A percentile compares a stretch with the other conserved stretches of the same genome.
Conservation (phyloP, 2,113 vertebrate genomes). For the Pituophis catenifer region DNA sequence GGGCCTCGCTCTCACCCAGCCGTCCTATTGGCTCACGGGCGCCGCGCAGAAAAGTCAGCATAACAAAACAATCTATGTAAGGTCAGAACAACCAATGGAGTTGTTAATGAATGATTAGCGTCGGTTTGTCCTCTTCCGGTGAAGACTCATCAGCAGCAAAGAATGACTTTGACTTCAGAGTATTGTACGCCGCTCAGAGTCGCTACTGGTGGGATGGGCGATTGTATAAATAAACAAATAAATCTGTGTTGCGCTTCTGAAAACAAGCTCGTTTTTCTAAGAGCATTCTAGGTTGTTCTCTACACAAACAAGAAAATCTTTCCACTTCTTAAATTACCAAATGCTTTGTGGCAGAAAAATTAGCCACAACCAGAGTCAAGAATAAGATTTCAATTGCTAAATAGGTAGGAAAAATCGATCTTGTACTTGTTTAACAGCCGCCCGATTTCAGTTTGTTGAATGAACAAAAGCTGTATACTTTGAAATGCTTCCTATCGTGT, state of each 20-base stretch:
- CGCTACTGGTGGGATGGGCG: not conserved
- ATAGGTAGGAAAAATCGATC: not conserved
- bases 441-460: not conserved
- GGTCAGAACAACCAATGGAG: not conserved
- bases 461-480: not conserved
- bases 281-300: not conserved
- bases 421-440: not conserved
- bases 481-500: not conserved
- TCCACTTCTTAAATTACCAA: not conserved
- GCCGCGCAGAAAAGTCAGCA: not conserved
- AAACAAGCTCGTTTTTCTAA: not conserved
- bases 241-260: not conserved
- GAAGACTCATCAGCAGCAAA: not conserved
- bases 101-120: not conserved
- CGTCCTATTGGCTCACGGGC: not conserved
- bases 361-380: not conserved
- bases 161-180: not conserved
- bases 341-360: not conserved
- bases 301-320: not conserved
- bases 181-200: not conserved
- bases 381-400: not conserved
- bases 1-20: not conserved
- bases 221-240: not conserved
- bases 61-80: not conserved
- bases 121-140: not conserved